Percentiles rank a stretch among this genome's conserved stretches.
Conservation (phyloP, 2,888 invertebrate genomes). For the Suillia variegata region DNA sequence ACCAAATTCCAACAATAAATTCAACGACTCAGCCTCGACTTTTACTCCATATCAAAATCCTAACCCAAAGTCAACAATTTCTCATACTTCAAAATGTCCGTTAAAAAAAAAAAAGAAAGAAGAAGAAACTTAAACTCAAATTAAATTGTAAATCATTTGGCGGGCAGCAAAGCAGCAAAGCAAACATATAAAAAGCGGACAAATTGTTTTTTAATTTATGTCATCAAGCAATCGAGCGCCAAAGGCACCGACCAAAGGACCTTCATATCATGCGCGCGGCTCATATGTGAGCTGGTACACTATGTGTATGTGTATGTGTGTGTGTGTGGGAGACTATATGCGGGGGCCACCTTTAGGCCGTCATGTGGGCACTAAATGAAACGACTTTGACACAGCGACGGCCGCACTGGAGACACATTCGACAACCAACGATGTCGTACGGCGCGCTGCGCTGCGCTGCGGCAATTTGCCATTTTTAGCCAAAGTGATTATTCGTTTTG, state of each 20-base stretch:
- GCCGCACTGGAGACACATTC: neutral
- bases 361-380: too few species aligned
- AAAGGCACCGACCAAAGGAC: too few species aligned
- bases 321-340: too few species aligned
- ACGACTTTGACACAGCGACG: neutral
- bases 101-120: too few species aligned
- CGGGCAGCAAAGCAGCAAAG: too few species aligned
- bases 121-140: constrained; percentile 15
- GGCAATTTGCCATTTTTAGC: constrained; percentile 16
- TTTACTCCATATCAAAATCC: too few species aligned
- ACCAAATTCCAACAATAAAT: too few species aligned
- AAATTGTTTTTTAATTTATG: constrained; percentile 48
- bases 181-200: constrained; percentile 16
- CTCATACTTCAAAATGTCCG: too few species aligned
- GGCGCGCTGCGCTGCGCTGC: constrained; percentile 9
- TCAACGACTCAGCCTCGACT: too few species aligned
- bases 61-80: too few species aligned
- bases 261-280: too few species aligned
- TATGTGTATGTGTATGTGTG: neutral
- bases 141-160: constrained; percentile 24
- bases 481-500: constrained; percentile 29
- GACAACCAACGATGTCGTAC: neutral
- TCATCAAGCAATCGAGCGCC: constrained; percentile 13
- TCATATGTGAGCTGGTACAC: neutral
- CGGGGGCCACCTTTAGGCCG: too few species aligned